Evolutionary conservation across 2,113 vertebrate species (phyloP), one percentile per base, ranked within the genome.

Genomic region (Xiphophorus couchianus): DNA sequence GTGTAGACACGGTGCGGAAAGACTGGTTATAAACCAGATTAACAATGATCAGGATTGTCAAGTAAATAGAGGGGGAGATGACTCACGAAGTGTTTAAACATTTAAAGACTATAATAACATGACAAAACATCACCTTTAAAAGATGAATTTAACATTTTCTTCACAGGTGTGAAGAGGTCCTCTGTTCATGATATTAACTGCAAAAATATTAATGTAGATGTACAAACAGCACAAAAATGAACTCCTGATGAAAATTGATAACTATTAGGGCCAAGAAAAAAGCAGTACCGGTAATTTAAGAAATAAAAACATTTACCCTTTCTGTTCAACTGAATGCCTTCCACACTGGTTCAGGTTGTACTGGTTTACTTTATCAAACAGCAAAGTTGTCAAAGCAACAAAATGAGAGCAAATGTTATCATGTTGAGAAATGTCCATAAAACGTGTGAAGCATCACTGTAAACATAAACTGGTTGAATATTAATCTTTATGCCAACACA

Each of bases 1-100:
- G 54, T 19, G 39, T 8, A 69, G 73, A 78, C 61, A 69, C 66
- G 13, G 10, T 44, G 63, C 42, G 39, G 62, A 69, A 61, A 81
- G 61, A 75, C 10, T 37, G 29, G 15, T 76, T 63, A 76, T 80
- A 77, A 89, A 87, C 78, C 42, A 69, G 73, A 89, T 86, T 58
- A n/a, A 74, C 85, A 74, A 69, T 73, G 58, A 79, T 60, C 61
- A 48, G 63, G 71, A 69, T 29, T 60, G 27, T 70, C 51, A 5
- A 65, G 76, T 76, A 30, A 60, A 79, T 48, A 62, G 65, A 60
- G 77, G 62, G 6, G 0, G 62, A 84, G 86, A 69, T 0, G 13
- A 35, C 51, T 2, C 39, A 60, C 15, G n/a, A 42, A 78, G 5
- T 29, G 29, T 62, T 62, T 30, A 14, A 62, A 12, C 29, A 6